Evolutionary conservation across 1,140 invertebrate species (phyloP).

Genomic region (Ceratina australensis): DNA sequence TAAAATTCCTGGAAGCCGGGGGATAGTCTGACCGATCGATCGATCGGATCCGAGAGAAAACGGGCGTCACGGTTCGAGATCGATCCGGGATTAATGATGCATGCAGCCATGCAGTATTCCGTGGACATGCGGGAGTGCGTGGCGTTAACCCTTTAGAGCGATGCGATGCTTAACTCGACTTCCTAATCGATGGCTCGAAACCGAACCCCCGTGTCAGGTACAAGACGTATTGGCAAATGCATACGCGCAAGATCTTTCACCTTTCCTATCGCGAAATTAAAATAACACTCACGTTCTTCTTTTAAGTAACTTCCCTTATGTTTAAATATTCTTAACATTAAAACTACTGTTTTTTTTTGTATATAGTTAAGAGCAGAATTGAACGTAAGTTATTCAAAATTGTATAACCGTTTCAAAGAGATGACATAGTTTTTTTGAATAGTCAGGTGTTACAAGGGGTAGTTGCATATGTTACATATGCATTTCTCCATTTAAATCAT

Average conservation of each 20-base stretch:
- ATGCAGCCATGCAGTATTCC: conserved; percentile 24
- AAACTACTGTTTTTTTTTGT: too few species aligned
- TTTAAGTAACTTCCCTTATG: too few species aligned
- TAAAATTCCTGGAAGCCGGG: conserved; percentile 18
- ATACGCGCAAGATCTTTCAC: conserved; percentile 26
- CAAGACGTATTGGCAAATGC: conserved; percentile 18
- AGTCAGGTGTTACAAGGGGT: too few species aligned
- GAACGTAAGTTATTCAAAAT: too few species aligned
- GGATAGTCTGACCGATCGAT: conserved; percentile 23
- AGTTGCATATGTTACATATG: too few species aligned
- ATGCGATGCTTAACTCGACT: conserved; percentile 45
- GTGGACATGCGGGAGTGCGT: conserved; percentile 31
- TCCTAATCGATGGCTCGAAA: conserved; percentile 50
- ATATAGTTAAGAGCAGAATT: too few species aligned
- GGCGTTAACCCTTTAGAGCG: conserved; percentile 40
- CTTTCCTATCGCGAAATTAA: not conserved
- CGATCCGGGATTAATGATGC: conserved; percentile 60
- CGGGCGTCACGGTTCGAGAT: conserved; percentile 52
- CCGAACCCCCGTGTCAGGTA: conserved; percentile 12
- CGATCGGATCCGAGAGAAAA: conserved; percentile 29
- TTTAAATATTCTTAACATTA: too few species aligned
- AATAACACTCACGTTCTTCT: too few species aligned
- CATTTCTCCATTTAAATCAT: too few species aligned
- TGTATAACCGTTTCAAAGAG: too few species aligned
- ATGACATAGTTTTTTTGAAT: too few species aligned